These are phyloP conservation scores for Apteryx mantelli DNA, from an alignment of 2,113 vertebrate genomes.

Conservation along the genomic window DNA sequence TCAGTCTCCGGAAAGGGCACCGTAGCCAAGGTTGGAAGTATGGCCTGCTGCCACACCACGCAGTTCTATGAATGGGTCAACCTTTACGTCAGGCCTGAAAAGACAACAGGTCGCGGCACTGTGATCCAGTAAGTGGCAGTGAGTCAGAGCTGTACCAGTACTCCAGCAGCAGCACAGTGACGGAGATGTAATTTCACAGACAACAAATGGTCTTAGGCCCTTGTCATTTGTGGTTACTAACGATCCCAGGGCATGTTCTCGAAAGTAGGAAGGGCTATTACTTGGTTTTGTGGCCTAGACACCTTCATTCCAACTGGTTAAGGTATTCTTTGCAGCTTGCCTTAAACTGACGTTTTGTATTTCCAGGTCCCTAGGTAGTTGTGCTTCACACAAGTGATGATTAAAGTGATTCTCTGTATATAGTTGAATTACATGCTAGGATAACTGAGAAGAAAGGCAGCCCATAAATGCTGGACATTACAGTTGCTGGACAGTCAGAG, in stretches of 20 bases:
- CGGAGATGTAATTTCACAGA: not conserved
- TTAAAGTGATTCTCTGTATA: not conserved
- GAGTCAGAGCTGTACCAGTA: not conserved
- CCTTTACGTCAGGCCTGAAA: not conserved
- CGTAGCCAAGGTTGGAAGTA: not conserved
- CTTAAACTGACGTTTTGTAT: not conserved
- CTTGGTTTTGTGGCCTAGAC: not conserved
- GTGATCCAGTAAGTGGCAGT: not conserved
- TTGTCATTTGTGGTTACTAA: not conserved
- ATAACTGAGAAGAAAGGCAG: not conserved
- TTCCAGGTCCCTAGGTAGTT: not conserved
- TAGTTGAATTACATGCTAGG: not conserved
- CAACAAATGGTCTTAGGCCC: not conserved
- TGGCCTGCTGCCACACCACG: not conserved
- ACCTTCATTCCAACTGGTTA: not conserved
- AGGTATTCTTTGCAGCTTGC: not conserved
- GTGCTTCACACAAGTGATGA: not conserved
- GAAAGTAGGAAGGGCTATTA: not conserved
- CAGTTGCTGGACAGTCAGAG: not conserved
- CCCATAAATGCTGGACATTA: not conserved
- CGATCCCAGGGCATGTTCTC: not conserved
- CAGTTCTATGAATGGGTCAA: conserved; percentile 11
- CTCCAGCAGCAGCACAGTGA: not conserved
- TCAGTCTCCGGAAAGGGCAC: conserved; percentile 13
- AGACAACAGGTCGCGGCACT: not conserved